Evolutionary conservation across 2,113 vertebrate species (phyloP), one percentile per base, ranked within the genome.

Genomic region (Malurus elegans): DNA sequence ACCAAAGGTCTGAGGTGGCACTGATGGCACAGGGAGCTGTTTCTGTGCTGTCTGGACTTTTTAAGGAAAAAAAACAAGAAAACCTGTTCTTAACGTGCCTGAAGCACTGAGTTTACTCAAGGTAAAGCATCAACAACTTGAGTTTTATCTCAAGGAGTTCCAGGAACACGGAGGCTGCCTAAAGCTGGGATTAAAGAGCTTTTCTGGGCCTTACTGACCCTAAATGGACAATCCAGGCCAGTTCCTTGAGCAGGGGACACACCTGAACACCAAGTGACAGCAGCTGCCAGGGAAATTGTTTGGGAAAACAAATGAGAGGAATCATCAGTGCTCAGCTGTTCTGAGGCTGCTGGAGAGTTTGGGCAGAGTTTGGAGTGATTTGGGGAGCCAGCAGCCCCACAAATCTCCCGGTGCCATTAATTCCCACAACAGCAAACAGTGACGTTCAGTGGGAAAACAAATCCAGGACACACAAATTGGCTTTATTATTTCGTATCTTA

Each of bases 241-340:
- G 14, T 42, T 36, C 51, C 75, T 32, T 0, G 2, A 29, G n/a
- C 58, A 58, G 72, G 21, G 20, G 36, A 36, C 57, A 56, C 56
- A 57, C n/a, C 38, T n/a, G 32, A 44, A 44, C 51, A 51, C 31
- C 32, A 31, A 50, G 66, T 0, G 67, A 2, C 6, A 34, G 23
- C 57, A 42, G 40, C 34, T 50, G 14, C 47, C 42, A 44, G 0
- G 2, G 42, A 83, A 71, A 42, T 12, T 2, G 3, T 13, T 14
- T 29, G 40, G 78, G 12, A 65, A 78, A 36, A 3, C 38, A 61
- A 83, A 11, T 0, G 9, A n/a, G 44, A 18, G 0, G 1, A 56
- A 47, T 5, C 3, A 1, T 23, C 0, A 0, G 2, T 3, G 51
- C 17, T 38, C 29, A 40, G 62, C 51, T 42, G 19, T 4, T 21